Evolutionary conservation across 2,888 invertebrate species (phyloP).

Genomic region (Drosophila recens): DNA sequence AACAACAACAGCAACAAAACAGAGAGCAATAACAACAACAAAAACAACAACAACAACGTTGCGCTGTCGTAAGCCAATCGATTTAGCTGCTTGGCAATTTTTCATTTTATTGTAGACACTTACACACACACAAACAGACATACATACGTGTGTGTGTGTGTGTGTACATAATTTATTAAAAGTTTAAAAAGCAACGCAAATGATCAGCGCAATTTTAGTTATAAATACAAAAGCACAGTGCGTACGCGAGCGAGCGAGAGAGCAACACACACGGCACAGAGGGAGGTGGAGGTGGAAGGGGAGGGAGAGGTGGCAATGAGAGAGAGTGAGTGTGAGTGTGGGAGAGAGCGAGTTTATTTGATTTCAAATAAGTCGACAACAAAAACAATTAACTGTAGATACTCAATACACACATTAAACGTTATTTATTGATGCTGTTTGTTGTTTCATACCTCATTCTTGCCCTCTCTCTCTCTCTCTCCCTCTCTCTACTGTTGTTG

Average conservation of each 20-base stretch:
- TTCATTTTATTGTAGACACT: slow-evolving; percentile 60
- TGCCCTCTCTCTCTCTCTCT: not conserved
- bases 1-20: slow-evolving; percentile 26
- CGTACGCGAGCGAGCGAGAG: slow-evolving; percentile 22
- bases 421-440: slow-evolving; percentile 73
- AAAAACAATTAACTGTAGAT: slow-evolving; percentile 72
- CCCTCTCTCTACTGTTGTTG: not conserved
- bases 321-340: slow-evolving; percentile 5
- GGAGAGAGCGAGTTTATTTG: slow-evolving; percentile 35
- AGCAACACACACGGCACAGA: slow-evolving; percentile 15
- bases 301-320: slow-evolving; percentile 1
- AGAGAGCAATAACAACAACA: slow-evolving; percentile 21
- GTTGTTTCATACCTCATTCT: not conserved
- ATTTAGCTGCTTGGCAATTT: slow-evolving; percentile 66
- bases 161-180: slow-evolving; percentile 72
- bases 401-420: slow-evolving; percentile 62
- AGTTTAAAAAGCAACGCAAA: slow-evolving; percentile 63
- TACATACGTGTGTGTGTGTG: no score
- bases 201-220: slow-evolving; percentile 72
- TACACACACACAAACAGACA: not conserved
- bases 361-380: slow-evolving; percentile 60
- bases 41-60: slow-evolving; percentile 20
- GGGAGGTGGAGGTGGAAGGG: not conserved
- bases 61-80: slow-evolving; percentile 44
- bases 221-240: slow-evolving; percentile 65